Percentiles rank a stretch among this genome's conserved stretches.
These are phyloP conservation scores for Scolopax rusticola DNA, from an alignment of 2,797 vertebrate genomes.

Conservation along the genomic window DNA sequence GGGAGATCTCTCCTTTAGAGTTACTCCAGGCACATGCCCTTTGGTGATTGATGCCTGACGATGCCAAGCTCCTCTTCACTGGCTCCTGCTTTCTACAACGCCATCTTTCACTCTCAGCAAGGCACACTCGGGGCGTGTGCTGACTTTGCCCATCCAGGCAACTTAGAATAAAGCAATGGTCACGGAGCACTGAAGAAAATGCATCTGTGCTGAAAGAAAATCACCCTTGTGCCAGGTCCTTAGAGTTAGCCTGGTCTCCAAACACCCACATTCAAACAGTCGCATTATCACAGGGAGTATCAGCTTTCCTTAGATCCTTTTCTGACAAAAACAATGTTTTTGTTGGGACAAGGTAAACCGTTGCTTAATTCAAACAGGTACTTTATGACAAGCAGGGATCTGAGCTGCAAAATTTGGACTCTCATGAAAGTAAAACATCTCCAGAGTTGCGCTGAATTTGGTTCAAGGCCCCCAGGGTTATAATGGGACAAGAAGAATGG, in stretches of 20 bases:
- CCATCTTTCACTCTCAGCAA: background rate
- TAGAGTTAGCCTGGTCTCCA: background rate
- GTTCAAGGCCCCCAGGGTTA: background rate
- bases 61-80: background rate
- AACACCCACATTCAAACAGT: background rate
- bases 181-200: background rate
- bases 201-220: background rate
- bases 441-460: background rate
- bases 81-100: background rate
- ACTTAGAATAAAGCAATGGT: background rate
- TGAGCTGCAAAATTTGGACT: background rate
- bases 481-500: background rate
- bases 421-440: background rate
- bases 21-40: background rate
- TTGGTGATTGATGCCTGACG: background rate
- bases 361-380: background rate
- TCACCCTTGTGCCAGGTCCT: background rate
- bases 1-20: background rate
- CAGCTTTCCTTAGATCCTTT: background rate
- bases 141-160: background rate
- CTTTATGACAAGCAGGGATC: background rate
- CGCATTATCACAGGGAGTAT: background rate
- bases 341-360: background rate
- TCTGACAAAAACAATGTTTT: background rate
- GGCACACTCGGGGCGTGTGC: fast-evolving